Evolutionary conservation across 2,888 invertebrate species (phyloP).

Genomic region (Strigamia maritima): DNA sequence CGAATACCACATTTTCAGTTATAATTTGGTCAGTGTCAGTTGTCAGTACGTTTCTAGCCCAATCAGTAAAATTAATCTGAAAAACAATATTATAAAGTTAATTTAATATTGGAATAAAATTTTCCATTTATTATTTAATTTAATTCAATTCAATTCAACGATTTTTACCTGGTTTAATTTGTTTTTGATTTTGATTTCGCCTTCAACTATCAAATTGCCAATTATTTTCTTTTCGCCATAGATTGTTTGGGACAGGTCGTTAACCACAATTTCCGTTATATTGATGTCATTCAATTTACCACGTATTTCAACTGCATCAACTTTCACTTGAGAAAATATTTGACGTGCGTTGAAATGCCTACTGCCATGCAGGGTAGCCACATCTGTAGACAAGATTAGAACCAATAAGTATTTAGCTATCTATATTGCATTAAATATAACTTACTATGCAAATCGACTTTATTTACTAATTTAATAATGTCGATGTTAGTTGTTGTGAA

Average conservation of each 20-base stretch:
- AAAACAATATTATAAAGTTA: background rate
- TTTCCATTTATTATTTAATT: background rate
- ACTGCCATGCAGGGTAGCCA: constrained; percentile 8
- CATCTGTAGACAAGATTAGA: background rate
- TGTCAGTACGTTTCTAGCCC: background rate
- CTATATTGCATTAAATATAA: background rate
- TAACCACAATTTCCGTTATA: background rate
- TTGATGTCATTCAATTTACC: constrained; percentile 20
- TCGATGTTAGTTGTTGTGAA: background rate
- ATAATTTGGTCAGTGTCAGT: constrained; percentile 3
- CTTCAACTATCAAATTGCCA: constrained; percentile 2
- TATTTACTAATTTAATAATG: background rate
- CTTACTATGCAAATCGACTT: background rate
- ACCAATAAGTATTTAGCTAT: background rate
- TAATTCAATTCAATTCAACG: too few relatives aligned
- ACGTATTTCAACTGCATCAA: background rate
- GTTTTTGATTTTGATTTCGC: background rate
- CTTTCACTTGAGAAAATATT: background rate
- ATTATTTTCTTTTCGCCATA: constrained; percentile 6
- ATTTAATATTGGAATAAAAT: too few relatives aligned
- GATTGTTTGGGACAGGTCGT: background rate
- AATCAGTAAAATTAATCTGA: background rate
- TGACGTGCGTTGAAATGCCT: background rate
- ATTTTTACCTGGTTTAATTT: constrained; percentile 23
- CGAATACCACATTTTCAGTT: background rate